Base-by-base conservation (phyloP, 2,888 invertebrate genomes). In the Selenia dentaria region DNA sequence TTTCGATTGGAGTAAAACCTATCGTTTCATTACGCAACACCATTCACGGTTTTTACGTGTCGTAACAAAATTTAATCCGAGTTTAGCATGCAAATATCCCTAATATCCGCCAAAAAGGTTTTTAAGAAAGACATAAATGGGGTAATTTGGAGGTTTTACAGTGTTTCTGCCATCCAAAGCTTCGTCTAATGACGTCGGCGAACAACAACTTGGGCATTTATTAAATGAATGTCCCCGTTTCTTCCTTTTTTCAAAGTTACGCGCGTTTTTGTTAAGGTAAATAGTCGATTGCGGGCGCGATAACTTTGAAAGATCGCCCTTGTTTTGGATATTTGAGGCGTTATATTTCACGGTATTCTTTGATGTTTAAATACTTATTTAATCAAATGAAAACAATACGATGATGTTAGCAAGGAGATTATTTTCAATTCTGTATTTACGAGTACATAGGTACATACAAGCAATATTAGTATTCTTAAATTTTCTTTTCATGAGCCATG, bases 131-230 rank as follows among this genome's bases (percentile, higher is more conserved):
- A 56, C 49, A 51, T 53, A 53, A 57, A 57, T 50, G 53, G 44
- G 38, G 50, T 48, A 45, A 59, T 57, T 59, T 47, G 35, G 41
- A 48, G 49, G 35, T 53, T 55, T 56, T 39, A 51, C 56, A 54
- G 47, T 51, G 53, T 59, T 59, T 49, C 45, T 38, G 43, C 24
- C 33, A 38, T 34, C 39, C 48, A 32, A 13, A 42, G 37, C 35
- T 32, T 26, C 44, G 36, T 51, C 40, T 47, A 52, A 53, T 40
- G 50, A 48, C 47, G 47, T 12, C 31, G 25, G 26, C 13, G 24
- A 35, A 46, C 35, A 33, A 40, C 36, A 27, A 41, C 32, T 28
- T 11, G 44, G 43, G 27, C 38, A 47, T 54, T 46, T 51, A 38
- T 41, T 53, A 41, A 53, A 51, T 34, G 32, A 52, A 44, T 49